Evolutionary conservation across 1,140 invertebrate species (phyloP).

Genomic region (Hyles vespertilio): DNA sequence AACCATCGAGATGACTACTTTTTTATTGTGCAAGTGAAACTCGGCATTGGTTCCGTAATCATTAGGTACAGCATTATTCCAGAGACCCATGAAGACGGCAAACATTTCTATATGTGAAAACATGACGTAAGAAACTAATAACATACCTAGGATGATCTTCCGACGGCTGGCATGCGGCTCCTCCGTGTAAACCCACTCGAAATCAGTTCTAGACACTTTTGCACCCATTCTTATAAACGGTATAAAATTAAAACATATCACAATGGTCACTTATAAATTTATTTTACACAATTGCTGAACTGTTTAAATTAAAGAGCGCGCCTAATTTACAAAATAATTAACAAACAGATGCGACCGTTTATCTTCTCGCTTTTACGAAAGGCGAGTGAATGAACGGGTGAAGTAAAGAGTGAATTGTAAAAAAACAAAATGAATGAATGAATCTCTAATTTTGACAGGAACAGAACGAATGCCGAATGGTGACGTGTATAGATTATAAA

Average conservation of each 20-base stretch:
- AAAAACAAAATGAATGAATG: too few species aligned
- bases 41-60: background rate
- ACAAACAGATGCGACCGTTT: too few species aligned
- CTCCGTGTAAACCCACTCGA: constrained; percentile 97
- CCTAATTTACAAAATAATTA: too few species aligned
- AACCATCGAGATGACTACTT: background rate
- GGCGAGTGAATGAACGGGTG: too few species aligned
- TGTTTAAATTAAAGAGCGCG: background rate
- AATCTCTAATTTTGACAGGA: too few species aligned
- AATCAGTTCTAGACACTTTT: constrained; percentile 76
- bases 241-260: background rate
- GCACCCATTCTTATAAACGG: constrained; percentile 52
- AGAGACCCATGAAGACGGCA: background rate
- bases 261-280: too few species aligned
- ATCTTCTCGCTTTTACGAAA: too few species aligned
- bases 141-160: constrained; percentile 94
- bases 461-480: too few species aligned
- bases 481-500: too few species aligned
- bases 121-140: constrained; percentile 33
- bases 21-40: constrained; percentile 5
- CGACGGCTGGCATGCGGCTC: constrained; percentile 98
- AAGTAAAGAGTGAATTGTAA: too few species aligned
- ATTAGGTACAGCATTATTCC: background rate
- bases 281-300: background rate
- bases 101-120: constrained; percentile 17